Evolutionary conservation across 2,113 vertebrate genomes (phyloP), one percentile per base, ranked within the genome.

Genomic region (Empidonax traillii): DNA sequence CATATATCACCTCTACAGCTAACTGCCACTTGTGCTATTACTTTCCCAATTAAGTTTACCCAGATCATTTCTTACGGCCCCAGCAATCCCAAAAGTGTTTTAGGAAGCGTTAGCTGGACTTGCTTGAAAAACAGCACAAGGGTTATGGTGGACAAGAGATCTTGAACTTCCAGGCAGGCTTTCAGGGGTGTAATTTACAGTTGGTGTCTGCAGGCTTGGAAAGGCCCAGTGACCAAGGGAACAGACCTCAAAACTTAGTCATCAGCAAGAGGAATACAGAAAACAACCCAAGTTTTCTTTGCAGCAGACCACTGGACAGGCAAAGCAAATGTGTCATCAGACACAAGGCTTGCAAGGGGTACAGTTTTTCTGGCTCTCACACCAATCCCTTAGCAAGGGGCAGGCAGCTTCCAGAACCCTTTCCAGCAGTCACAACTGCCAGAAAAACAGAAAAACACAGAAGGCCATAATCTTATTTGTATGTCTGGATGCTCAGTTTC

Each of bases 241-340:
- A 43, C 44, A 74, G 75, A 94, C 59, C 71, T 93, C 93, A 89
- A 61, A 75, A 82, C 55, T 83, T 73, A 87, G 65, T 94, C 85
- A 94, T 69, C 69, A 85, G 41, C 61, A 87, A 39, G 55, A 93
- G 28, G 12, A 90, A 73, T 18, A 91, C 0, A 88, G 27, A 80
- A 92, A 86, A 86, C 63, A 90, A 79, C 8, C 3, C 0, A 56
- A 78, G 75, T 88, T 80, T 62, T 88, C 75, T 88, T 88, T 53
- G 43, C 37, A 80, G 53, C 23, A 93, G 72, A 66, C 39, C 92
- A 80, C 58, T 12, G 47, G 55, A 88, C 43, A 73, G 33, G 61
- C 68, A 93, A 72, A 84, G 47, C 51, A 41, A 80, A 46, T 9
- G 0, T n/a, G 58, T n/a, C 68, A 91, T 47, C 55, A 93, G 47